Percentiles rank a stretch among this genome's conserved stretches.
Evolutionary conservation across 1,140 invertebrate species (phyloP).

Genomic region (Drosophila nikananu): DNA sequence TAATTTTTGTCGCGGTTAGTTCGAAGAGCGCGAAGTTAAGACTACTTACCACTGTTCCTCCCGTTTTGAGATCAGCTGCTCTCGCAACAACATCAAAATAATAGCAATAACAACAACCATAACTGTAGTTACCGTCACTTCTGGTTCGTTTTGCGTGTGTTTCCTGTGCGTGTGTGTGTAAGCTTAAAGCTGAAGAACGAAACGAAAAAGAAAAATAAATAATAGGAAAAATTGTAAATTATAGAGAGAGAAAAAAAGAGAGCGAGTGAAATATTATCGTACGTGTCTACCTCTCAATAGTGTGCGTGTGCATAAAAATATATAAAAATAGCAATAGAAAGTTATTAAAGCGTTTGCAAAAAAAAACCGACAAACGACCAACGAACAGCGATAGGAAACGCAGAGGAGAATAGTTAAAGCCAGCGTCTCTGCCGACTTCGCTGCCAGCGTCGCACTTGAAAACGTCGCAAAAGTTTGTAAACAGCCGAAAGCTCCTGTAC

Average conservation of each 20-base stretch:
- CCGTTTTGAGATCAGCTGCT: slow-evolving; percentile 50
- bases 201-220: slow-evolving; percentile 50
- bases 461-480: slow-evolving; percentile 83
- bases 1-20: slow-evolving; percentile 75
- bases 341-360: slow-evolving; percentile 74
- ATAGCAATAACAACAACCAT: slow-evolving; percentile 18
- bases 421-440: slow-evolving; percentile 47
- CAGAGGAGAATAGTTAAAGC: slow-evolving; percentile 77
- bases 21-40: slow-evolving; percentile 63
- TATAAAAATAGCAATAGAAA: slow-evolving; percentile 83
- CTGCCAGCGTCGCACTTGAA: slow-evolving; percentile 73
- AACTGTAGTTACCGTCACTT: slow-evolving; percentile 43
- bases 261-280: slow-evolving; percentile 64
- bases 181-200: slow-evolving; percentile 56
- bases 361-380: slow-evolving; percentile 47
- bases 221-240: slow-evolving; percentile 62
- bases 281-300: slow-evolving; percentile 39
- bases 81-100: slow-evolving; percentile 34
- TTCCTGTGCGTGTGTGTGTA: slow-evolving; percentile 35
- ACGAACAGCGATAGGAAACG: slow-evolving; percentile 56
- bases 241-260: slow-evolving; percentile 44
- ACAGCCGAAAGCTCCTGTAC: slow-evolving; percentile 69
- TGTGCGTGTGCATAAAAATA: slow-evolving; percentile 52
- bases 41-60: slow-evolving; percentile 34
- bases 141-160: slow-evolving; percentile 32